These are phyloP conservation scores for Solea solea DNA, from an alignment of 2,113 vertebrate species.

Conservation along the genomic window DNA sequence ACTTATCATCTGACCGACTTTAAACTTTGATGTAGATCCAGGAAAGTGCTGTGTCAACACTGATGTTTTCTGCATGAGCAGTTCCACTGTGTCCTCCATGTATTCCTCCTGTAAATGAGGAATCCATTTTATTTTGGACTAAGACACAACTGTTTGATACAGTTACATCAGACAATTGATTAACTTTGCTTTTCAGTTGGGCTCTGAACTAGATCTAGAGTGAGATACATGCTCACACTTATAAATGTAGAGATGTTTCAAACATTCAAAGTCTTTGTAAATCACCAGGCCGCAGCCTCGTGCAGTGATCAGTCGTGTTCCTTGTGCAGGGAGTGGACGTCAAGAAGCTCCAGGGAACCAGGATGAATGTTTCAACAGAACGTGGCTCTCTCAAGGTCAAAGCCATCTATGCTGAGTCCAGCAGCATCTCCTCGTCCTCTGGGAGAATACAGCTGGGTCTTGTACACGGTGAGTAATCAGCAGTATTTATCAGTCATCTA, in stretches of 20 bases:
- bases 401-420: constrained; percentile 90
- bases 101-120: too few relatives aligned
- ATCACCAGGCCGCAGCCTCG: neutral
- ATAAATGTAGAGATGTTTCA: neutral
- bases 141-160: neutral
- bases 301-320: constrained; percentile 32
- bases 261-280: neutral
- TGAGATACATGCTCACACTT: too few relatives aligned
- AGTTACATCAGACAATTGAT: too few relatives aligned
- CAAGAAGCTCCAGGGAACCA: constrained; percentile 92
- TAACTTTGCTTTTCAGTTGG: too few relatives aligned
- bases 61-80: too few relatives aligned
- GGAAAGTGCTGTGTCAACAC: too few relatives aligned
- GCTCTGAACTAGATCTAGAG: too few relatives aligned
- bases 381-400: constrained; percentile 88
- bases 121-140: neutral
- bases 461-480: constrained; percentile 89
- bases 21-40: too few relatives aligned
- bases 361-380: constrained; percentile 89
- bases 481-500: neutral
- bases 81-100: too few relatives aligned
- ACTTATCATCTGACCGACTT: too few relatives aligned
- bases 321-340: constrained; percentile 85
- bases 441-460: constrained; percentile 89
- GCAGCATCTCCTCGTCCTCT: constrained; percentile 83